These are phyloP conservation scores for Rhopilema esculentum DNA, from an alignment of 30 jellyfish, hydroid and myxozoan genomes.

Conservation along the genomic window DNA sequence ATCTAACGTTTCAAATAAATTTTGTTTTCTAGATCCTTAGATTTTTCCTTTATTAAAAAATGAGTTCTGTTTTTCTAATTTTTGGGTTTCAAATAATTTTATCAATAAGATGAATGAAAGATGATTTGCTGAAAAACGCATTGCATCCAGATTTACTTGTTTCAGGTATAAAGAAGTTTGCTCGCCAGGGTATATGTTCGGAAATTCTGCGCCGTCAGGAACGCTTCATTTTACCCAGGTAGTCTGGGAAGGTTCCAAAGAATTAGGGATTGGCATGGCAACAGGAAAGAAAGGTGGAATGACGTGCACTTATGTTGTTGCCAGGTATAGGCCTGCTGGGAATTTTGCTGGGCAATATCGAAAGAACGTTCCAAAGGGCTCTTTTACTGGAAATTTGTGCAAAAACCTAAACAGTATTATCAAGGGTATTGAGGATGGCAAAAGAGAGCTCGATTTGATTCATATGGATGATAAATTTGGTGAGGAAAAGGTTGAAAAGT, in stretches of 20 bases:
- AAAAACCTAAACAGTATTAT: conserved; percentile 40
- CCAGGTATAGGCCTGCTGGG: conserved; percentile 82
- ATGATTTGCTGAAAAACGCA: no score
- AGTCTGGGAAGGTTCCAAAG: conserved; percentile 83
- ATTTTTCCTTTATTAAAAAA: no score
- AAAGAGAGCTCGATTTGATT: conserved; percentile 10
- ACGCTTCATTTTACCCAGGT: conserved; percentile 89
- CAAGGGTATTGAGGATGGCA: conserved; percentile 19
- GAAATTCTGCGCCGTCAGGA: conserved; percentile 71
- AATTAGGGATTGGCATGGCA: conserved; percentile 90
- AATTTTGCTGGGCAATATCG: conserved; percentile 69
- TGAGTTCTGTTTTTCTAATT: no score
- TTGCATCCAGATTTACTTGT: not conserved
- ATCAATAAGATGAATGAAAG: not conserved
- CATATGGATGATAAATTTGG: conserved; percentile 57
- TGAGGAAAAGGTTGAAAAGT: conserved; percentile 21
- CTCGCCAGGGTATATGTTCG: conserved; percentile 81
- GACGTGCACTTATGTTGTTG: conserved; percentile 86
- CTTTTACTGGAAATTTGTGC: conserved; percentile 27
- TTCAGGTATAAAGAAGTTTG: conserved; percentile 90
- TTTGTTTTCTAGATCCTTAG: no score
- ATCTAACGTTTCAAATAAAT: no score
- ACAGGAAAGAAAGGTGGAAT: conserved; percentile 69
- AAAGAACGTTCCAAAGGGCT: conserved; percentile 78
- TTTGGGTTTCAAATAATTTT: not conserved